phyloP scores from a whole-genome alignment of 2,888 invertebrate genomes.

The Ramazzottius varieornatus region DNA sequence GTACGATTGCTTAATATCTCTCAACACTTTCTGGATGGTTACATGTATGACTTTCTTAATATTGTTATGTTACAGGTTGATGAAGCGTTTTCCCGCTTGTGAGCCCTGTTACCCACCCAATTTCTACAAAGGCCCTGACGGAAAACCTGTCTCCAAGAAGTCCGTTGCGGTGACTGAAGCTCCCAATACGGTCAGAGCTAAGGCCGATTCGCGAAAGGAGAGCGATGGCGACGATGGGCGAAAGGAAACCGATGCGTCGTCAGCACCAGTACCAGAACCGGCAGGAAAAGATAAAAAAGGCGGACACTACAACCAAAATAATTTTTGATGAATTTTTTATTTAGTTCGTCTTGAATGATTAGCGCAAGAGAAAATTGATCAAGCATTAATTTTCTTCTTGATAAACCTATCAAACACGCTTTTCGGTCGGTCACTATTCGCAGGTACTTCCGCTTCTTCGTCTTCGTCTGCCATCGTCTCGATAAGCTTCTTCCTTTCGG shows the following conservation, averaged over 20 bases:
- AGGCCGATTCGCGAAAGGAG: background rate
- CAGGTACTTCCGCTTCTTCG: background rate
- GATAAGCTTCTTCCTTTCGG: background rate
- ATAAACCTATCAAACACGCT: background rate
- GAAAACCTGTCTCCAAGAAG: background rate
- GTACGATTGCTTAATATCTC: no score
- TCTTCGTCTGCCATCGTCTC: background rate
- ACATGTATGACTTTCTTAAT: no score
- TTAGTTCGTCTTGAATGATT: no score
- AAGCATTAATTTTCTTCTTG: background rate
- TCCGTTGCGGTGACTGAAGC: background rate
- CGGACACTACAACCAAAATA: background rate
- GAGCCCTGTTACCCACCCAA: background rate
- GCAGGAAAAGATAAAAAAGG: background rate
- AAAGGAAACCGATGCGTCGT: background rate
- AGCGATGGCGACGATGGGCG: background rate
- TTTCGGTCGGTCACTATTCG: background rate
- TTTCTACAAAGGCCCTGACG: background rate
- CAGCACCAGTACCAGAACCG: no score
- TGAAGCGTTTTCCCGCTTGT: background rate
- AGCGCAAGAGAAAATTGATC: no score
- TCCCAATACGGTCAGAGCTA: background rate
- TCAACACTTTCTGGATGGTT: no score
- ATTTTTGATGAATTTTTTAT: background rate
- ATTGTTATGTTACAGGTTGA: background rate